phyloP scores from a whole-genome alignment of 2,113 vertebrate species.

The Chionodraco myersi region DNA sequence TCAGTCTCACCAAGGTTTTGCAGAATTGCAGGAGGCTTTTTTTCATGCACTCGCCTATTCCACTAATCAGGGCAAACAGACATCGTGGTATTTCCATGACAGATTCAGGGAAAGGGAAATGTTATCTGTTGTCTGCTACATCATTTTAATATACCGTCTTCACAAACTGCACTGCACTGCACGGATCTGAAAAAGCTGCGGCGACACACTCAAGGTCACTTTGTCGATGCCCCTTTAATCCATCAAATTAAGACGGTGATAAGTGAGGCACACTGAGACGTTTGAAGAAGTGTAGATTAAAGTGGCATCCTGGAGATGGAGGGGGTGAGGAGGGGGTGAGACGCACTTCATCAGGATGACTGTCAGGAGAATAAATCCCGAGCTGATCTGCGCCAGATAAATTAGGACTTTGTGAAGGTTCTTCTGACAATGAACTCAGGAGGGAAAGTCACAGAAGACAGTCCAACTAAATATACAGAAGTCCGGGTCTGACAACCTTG shows the following conservation, averaged over 20 bases:
- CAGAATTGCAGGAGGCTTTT: slow-evolving; percentile 21
- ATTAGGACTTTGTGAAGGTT: slow-evolving; percentile 74
- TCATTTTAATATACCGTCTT: slow-evolving; percentile 20
- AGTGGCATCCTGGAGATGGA: slow-evolving; percentile 53
- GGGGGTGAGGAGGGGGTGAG: slow-evolving; percentile 40
- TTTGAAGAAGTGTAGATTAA: slow-evolving; percentile 65
- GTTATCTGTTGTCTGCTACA: background rate
- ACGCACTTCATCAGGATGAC: slow-evolving; percentile 70
- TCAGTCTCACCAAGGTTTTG: slow-evolving; percentile 7
- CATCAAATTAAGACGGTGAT: slow-evolving; percentile 58
- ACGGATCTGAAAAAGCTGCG: background rate
- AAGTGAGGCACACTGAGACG: slow-evolving; percentile 38
- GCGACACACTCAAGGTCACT: slow-evolving; percentile 53
- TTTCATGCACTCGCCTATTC: background rate
- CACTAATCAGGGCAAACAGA: slow-evolving; percentile 2
- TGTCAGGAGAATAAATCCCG: slow-evolving; percentile 73
- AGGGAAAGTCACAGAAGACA: slow-evolving; percentile 57
- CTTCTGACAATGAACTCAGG: slow-evolving; percentile 68
- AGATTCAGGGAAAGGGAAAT: background rate
- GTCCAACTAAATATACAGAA: slow-evolving; percentile 68
- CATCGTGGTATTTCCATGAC: background rate
- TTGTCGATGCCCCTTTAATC: slow-evolving; percentile 39
- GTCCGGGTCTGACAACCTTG: slow-evolving; percentile 1
- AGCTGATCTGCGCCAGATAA: slow-evolving; percentile 78
- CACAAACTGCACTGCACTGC: background rate